A percentile compares a stretch with the other conserved stretches of the same genome.
Conservation (phyloP, 64 coral and sea anemone genomes). For the Montipora sp. region DNA sequence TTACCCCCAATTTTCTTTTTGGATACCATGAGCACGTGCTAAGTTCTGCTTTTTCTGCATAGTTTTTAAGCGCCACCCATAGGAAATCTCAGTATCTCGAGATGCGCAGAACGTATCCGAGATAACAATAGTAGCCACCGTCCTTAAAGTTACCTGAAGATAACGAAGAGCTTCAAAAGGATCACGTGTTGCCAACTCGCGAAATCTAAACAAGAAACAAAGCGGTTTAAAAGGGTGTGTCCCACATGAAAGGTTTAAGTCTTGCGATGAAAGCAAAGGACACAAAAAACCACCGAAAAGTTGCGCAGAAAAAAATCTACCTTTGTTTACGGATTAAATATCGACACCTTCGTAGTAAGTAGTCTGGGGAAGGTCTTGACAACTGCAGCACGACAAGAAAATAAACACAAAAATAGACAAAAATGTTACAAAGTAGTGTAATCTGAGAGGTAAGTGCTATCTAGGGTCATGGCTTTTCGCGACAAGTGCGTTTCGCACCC, state of each 20-base stretch:
- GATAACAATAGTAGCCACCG: too few relatives aligned
- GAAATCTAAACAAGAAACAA: constrained; percentile 5
- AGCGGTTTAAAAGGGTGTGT: not conserved
- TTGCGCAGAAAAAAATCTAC: not conserved
- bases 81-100: too few relatives aligned
- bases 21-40: too few relatives aligned
- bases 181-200: constrained; percentile 22
- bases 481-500: not conserved
- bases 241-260: not conserved
- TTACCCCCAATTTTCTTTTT: too few relatives aligned
- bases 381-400: constrained; percentile 13
- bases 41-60: too few relatives aligned
- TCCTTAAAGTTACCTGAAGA: not conserved
- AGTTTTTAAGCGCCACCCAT: too few relatives aligned
- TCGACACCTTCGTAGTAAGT: constrained; percentile 75
- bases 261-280: not conserved
- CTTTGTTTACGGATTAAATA: constrained; percentile 92
- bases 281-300: not conserved
- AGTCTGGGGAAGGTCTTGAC: constrained; percentile 76
- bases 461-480: too few relatives aligned
- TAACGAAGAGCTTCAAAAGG: constrained; percentile 22
- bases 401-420: not conserved
- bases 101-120: too few relatives aligned
- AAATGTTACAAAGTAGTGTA: not conserved
- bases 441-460: not conserved